Percentiles rank a stretch among this genome's conserved stretches.
Evolutionary conservation across 2,113 vertebrate species (phyloP).

Genomic region (Anolis carolinensis): DNA sequence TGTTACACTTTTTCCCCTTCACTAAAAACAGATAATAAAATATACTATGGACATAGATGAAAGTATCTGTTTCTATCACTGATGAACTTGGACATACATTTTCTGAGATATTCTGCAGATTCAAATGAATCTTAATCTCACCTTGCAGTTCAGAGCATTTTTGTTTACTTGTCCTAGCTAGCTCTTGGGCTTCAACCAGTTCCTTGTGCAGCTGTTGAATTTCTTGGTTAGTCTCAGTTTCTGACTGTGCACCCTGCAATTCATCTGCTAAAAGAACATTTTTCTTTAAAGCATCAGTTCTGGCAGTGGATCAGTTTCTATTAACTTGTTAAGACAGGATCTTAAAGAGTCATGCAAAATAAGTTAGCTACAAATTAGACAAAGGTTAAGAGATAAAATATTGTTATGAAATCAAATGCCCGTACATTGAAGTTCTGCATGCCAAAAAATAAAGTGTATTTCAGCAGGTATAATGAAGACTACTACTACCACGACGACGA

Average conservation of each 20-base stretch:
- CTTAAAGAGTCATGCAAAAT: slow-evolving; percentile 50
- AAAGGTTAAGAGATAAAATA: slow-evolving; percentile 65
- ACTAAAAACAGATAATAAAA: neutral
- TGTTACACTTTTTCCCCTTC: neutral
- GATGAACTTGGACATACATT: neutral
- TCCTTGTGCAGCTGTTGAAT: slow-evolving; percentile 92
- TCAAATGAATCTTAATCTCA: slow-evolving; percentile 73
- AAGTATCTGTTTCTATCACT: neutral
- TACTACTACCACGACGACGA: no score
- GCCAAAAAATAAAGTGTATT: slow-evolving; percentile 26
- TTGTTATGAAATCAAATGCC: slow-evolving; percentile 13
- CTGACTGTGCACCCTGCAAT: slow-evolving; percentile 86
- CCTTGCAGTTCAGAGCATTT: slow-evolving; percentile 97
- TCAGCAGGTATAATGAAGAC: neutral
- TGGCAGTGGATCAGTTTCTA: slow-evolving; percentile 57
- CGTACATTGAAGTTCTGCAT: slow-evolving; percentile 21
- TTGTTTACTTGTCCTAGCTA: slow-evolving; percentile 94
- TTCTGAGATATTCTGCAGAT: slow-evolving; percentile 38
- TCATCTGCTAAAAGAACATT: slow-evolving; percentile 86
- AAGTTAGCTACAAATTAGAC: slow-evolving; percentile 69
- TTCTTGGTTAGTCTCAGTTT: slow-evolving; percentile 91
- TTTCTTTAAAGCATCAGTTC: slow-evolving; percentile 70
- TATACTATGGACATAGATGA: neutral
- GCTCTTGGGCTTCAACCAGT: slow-evolving; percentile 92
- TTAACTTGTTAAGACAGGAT: slow-evolving; percentile 35